Base-by-base conservation (phyloP, 2,888 invertebrate genomes). In the Amblyjoppa proteus region DNA sequence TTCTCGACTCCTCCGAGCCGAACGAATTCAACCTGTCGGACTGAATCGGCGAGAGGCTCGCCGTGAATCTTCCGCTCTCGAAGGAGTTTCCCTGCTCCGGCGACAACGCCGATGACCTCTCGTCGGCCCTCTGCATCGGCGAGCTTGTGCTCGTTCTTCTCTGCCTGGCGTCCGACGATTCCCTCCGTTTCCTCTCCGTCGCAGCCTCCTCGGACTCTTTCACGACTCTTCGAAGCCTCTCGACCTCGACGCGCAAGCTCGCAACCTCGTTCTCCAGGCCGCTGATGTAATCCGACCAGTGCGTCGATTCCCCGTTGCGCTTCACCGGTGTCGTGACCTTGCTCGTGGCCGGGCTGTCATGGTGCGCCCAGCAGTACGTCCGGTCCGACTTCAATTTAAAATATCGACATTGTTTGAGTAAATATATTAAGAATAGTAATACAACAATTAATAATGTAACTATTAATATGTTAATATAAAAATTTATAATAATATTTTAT, bases 281-380 rank as follows among this genome's bases (percentile, higher is more conserved):
- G 6, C 84, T 77, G 9, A 90, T 69, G 41, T 87, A 85, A 78
- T 91, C 90, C 3, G 97, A 97, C 0, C 97, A 97, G 97, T 97
- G 97, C 51, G 96, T 95, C 1, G 96, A 95, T 0, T 96, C 94
- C 84, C 96, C 96, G 88, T 97, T 96, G 70, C 98, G 94, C 25
- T 91, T 96, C 96, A 73, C 97, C 2, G 45, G 45, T 97, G 0
- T 97, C 97, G 25, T 97, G 96, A 16, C 93, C 93, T 88, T 71
- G 41, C 28, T 7, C 49, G 71, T 49, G 4, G 71, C 20, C 78
- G 96, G 96, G 70, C 95, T 94, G 94, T 97, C 97, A 87, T 97
- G 97, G 93, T 97, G 97, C 34, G 97, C 96, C 98, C 98, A 98
- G 93, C 97, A 97, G 94, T 98, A 98, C 97, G 98, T 98, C 92